Conservation (phyloP, 2,797 vertebrate species). For the Nasua narica region DNA sequence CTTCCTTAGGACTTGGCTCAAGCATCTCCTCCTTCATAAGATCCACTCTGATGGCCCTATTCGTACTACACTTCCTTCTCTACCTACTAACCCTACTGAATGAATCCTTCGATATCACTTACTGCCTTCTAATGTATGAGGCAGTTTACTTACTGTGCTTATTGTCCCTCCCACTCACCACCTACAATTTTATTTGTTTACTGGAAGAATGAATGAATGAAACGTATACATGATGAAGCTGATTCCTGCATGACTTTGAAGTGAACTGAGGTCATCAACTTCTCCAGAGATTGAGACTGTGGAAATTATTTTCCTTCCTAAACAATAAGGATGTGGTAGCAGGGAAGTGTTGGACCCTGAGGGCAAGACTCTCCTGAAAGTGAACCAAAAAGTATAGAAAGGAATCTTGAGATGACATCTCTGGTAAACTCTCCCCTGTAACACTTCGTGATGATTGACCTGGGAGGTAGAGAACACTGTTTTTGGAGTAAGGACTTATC, state of each 20-base stretch:
- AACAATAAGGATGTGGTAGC: background rate
- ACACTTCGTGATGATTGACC: background rate
- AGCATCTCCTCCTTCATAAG: background rate
- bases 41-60: background rate
- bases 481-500: conserved; percentile 47
- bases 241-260: background rate
- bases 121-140: background rate
- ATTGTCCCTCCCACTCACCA: background rate
- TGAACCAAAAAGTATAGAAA: background rate
- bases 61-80: background rate
- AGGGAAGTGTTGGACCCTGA: background rate
- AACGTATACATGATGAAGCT: fast-evolving
- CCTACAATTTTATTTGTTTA: background rate
- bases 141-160: background rate
- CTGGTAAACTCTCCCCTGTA: background rate
- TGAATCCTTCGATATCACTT: background rate
- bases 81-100: background rate
- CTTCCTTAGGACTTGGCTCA: background rate
- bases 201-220: background rate
- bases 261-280: background rate
- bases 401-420: background rate
- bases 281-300: background rate
- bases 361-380: background rate
- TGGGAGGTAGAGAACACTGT: background rate
- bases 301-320: background rate